Percentiles rank a stretch among this genome's conserved stretches.
Conservation (phyloP, 23 tunicate genomes). For the Diplosoma virens region DNA sequence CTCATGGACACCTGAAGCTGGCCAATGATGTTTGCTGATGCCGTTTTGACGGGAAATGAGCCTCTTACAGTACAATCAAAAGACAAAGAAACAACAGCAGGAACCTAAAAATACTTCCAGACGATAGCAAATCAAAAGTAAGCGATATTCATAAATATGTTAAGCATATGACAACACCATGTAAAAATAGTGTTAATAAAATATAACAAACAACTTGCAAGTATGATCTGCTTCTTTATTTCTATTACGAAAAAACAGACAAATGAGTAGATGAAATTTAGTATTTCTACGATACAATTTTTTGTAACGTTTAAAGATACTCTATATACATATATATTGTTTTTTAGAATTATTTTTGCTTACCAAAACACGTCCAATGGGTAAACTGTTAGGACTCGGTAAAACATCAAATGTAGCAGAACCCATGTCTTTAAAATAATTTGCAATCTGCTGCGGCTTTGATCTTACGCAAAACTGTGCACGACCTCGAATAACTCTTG, state of each 20-base stretch:
- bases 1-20: slow-evolving; percentile 54
- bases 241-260: too few species aligned
- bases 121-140: background rate
- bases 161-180: too few species aligned
- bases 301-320: too few species aligned
- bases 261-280: too few species aligned
- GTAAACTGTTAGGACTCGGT: slow-evolving; percentile 61
- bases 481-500: slow-evolving; percentile 20
- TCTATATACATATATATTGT: too few species aligned
- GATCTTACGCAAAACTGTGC: slow-evolving; percentile 72
- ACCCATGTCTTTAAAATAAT: slow-evolving; percentile 81
- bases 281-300: too few species aligned
- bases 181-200: too few species aligned
- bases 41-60: slow-evolving; percentile 68
- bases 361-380: slow-evolving; percentile 65
- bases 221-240: too few species aligned
- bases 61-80: slow-evolving; percentile 50
- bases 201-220: too few species aligned
- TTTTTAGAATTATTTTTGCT: too few species aligned
- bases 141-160: too few species aligned
- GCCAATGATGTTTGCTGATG: slow-evolving; percentile 60
- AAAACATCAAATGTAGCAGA: slow-evolving; percentile 54
- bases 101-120: slow-evolving; percentile 21
- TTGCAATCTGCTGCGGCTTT: slow-evolving; percentile 62
- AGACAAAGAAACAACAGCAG: slow-evolving; percentile 43